Percentiles rank a stretch among this genome's conserved stretches.
Conservation (phyloP, 2,888 invertebrate genomes). For the Hirtodrosophila trivittata region DNA sequence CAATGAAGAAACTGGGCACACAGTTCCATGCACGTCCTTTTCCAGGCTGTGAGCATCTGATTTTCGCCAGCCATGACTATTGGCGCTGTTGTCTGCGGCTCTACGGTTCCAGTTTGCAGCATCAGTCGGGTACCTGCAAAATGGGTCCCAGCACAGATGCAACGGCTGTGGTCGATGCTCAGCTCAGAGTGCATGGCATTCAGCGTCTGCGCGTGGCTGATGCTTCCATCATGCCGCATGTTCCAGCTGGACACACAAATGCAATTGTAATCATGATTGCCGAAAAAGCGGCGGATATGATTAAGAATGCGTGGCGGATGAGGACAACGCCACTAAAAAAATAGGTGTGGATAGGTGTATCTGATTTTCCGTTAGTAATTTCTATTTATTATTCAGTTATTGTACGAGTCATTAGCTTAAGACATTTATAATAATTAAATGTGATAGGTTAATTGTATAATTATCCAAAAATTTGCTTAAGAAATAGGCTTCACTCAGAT, state of each 20-base stretch:
- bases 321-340: constrained; percentile 27
- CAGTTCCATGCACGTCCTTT: constrained; percentile 86
- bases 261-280: constrained; percentile 86
- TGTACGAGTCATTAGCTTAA: constrained; percentile 35
- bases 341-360: neutral
- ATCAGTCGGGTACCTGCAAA: constrained; percentile 88
- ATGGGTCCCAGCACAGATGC: constrained; percentile 87
- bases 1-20: constrained; percentile 85
- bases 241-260: constrained; percentile 86
- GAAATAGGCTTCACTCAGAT: no score
- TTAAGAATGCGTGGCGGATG: constrained; percentile 84
- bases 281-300: constrained; percentile 86
- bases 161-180: constrained; percentile 87
- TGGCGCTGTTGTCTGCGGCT: constrained; percentile 90
- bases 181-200: constrained; percentile 86
- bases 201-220: constrained; percentile 85
- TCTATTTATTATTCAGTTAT: constrained; percentile 55
- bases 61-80: constrained; percentile 88
- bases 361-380: neutral
- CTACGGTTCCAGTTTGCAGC: constrained; percentile 89
- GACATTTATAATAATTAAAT: constrained; percentile 25
- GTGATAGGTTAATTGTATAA: constrained; percentile 49
- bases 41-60: constrained; percentile 87
- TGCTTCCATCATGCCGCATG: constrained; percentile 86
- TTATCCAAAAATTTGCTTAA: neutral